A percentile compares a stretch with the other conserved stretches of the same genome.
phyloP scores from a whole-genome alignment of 2,113 vertebrate genomes.

The Ameiurus melas region DNA sequence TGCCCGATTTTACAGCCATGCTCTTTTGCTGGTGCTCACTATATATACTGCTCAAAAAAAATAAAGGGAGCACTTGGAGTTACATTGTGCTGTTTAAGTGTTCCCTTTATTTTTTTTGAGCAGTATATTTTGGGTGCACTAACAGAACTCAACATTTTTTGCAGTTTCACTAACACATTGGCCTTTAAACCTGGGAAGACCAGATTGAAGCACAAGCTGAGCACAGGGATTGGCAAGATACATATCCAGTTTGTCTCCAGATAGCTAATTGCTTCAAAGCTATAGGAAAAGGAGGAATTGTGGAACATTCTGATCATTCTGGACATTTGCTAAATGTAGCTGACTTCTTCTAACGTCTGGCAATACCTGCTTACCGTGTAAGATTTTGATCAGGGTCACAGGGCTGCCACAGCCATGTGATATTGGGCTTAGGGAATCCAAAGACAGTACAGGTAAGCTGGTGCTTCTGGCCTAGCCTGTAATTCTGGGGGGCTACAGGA shows the following conservation, averaged over 20 bases:
- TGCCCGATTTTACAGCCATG: conserved; percentile 48
- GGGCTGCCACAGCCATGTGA: conserved; percentile 85
- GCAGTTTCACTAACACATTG: conserved; percentile 62
- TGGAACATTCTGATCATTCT: neutral
- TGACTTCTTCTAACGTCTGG: neutral
- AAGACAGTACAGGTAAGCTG: conserved; percentile 77
- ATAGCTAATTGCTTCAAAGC: conserved; percentile 48
- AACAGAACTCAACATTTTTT: conserved; percentile 55
- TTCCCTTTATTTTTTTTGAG: too few relatives aligned
- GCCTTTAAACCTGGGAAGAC: conserved; percentile 51
- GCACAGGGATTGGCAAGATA: conserved; percentile 52
- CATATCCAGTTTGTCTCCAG: conserved; percentile 45
- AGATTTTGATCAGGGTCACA: conserved; percentile 60
- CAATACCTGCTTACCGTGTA: conserved; percentile 64
- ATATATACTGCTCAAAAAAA: too few relatives aligned
- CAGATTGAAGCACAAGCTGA: conserved; percentile 44
- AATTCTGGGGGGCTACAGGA: conserved; percentile 59
- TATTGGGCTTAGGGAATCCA: conserved; percentile 72
- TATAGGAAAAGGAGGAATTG: conserved; percentile 6
- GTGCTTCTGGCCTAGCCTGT: conserved; percentile 65
- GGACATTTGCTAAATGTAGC: neutral
- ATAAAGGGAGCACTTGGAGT: too few relatives aligned
- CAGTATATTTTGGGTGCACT: conserved; percentile 24
- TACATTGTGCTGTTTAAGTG: too few relatives aligned
- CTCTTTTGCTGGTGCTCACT: conserved; percentile 49